Conservation (phyloP, 1,140 invertebrate species). For the Spodoptera litura region DNA sequence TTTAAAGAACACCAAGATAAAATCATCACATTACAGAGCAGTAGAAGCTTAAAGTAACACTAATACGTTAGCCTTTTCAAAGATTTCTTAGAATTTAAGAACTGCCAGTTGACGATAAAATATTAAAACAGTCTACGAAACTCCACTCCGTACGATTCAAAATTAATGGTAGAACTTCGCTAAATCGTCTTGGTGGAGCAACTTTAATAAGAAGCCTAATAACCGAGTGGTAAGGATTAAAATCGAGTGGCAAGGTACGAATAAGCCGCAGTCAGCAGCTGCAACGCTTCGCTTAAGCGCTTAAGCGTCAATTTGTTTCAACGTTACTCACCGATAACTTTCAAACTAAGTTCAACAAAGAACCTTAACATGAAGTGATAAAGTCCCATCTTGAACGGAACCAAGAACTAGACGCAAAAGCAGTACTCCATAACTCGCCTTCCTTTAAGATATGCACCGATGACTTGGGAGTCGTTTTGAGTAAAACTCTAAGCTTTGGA, state of each 20-base stretch:
- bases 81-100: conserved; percentile 27
- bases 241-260: neutral
- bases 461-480: conserved; percentile 1
- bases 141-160: conserved; percentile 14
- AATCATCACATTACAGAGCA: too few species aligned
- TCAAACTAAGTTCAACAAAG: conserved; percentile 4
- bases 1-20: too few species aligned
- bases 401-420: neutral
- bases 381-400: conserved; percentile 8
- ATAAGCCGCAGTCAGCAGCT: conserved; percentile 28
- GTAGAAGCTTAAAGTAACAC: too few species aligned
- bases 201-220: conserved; percentile 4
- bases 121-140: conserved; percentile 17
- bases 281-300: conserved; percentile 34
- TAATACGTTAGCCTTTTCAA: neutral
- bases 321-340: conserved; percentile 23
- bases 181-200: conserved; percentile 13
- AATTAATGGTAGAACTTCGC: conserved; percentile 31
- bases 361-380: conserved; percentile 19
- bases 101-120: conserved; percentile 24
- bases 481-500: neutral
- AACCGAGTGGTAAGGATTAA: neutral
- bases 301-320: conserved; percentile 44
- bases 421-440: conserved; percentile 15
- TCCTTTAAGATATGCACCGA: conserved; percentile 10